Evolutionary conservation across 2,113 vertebrate genomes (phyloP), one percentile per base, ranked within the genome.

Genomic region (Haplotaxodon microlepis): DNA sequence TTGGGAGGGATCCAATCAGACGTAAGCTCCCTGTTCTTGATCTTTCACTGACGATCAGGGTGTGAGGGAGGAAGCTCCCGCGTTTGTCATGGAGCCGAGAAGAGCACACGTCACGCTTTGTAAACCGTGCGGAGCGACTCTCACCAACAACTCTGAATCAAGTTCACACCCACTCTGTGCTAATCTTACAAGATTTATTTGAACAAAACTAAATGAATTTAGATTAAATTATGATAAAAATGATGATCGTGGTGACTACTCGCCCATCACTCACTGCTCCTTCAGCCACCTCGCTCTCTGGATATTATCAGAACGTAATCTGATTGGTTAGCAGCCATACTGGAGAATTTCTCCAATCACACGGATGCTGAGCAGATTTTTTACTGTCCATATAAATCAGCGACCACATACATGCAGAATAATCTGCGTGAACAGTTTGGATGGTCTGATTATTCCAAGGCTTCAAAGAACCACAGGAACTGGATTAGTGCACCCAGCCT

Each of bases 401-500:
- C 3, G 24, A 76, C 38, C 13, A 76, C 40, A 76, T 29, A 7
- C 14, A 7, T 47, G 21, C 14, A 47, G 2, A 47, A 76, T 76
- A 16, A 47, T 47, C 13, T 73, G 4, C 5, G 1, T 73, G 4
- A 17, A 40, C 34, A 71, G 12, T 1, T 71, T 42, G 36, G 36
- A 21, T 14, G 36, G 12, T 14, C 36, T 40, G n/a, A 40, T 69
- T 71, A 40, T 71, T 21, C 36, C 10, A 9, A 40, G 36, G 66
- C 36, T 42, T 71, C n/a, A 42, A 71, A 42, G n/a, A 71, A 45
- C 14, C 69, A 76, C n/a, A 71, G 36, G 14, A 47, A 5, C 0
- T 76, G 69, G 69, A 29, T 76, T 29, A 29, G 0, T 27, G 21
- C 9, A 45, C 38, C 21, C 0, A 59, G 27, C 27, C 0, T 9